phyloP scores from a whole-genome alignment of 2,113 vertebrate species.

The Chitala chitala region DNA sequence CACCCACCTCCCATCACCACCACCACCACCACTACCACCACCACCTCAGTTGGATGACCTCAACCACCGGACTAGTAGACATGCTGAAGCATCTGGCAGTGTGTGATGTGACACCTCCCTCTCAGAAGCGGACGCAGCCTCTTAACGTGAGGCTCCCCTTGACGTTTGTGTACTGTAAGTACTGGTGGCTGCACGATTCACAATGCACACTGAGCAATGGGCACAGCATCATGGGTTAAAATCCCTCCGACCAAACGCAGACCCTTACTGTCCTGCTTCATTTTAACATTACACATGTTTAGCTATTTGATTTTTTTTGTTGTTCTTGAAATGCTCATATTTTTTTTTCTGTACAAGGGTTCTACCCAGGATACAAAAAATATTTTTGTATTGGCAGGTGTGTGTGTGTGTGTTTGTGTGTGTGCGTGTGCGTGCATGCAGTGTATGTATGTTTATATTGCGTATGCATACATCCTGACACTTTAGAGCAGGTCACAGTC shows the following conservation, averaged over 20 bases:
- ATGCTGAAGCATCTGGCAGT: background rate
- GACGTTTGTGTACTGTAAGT: slow-evolving; percentile 22
- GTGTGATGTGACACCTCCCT: background rate
- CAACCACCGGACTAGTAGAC: slow-evolving; percentile 6
- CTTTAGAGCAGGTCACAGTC: slow-evolving; percentile 7
- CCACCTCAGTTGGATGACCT: slow-evolving; percentile 64
- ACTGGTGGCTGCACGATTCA: slow-evolving; percentile 20
- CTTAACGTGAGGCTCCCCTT: background rate
- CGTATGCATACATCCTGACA: slow-evolving; percentile 28
- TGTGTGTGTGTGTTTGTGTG: slow-evolving; percentile 38
- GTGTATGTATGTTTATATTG: slow-evolving; percentile 44
- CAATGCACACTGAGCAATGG: slow-evolving; percentile 28
- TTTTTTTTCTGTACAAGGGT: slow-evolving; percentile 25
- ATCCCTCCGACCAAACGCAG: slow-evolving; percentile 22
- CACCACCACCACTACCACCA: slow-evolving; percentile 47
- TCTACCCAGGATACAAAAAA: slow-evolving; percentile 38
- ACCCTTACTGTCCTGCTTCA: slow-evolving; percentile 22
- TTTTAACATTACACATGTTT: slow-evolving; percentile 32
- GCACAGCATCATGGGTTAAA: slow-evolving; percentile 23
- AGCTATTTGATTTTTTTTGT: slow-evolving; percentile 33
- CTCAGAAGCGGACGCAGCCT: background rate
- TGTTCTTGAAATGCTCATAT: slow-evolving; percentile 30
- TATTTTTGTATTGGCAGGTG: slow-evolving; percentile 43
- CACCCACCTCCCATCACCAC: slow-evolving; percentile 19
- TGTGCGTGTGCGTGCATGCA: no score